Conservation (phyloP, 2,888 invertebrate species). For the Nephrotoma guestfalica region DNA sequence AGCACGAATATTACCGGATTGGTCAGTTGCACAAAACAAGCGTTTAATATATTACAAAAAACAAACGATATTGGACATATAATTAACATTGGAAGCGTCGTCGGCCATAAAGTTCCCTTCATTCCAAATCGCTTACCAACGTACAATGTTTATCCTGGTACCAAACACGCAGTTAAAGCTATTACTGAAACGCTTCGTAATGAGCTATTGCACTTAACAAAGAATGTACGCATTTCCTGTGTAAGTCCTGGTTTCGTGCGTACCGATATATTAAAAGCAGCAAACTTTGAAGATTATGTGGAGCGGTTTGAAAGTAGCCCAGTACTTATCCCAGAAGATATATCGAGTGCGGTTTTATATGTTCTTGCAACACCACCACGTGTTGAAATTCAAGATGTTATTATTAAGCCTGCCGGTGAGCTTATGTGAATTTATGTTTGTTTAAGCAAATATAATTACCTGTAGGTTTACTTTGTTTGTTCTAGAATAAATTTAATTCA, state of each 20-base stretch:
- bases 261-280: conserved; percentile 16
- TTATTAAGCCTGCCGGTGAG: conserved; percentile 9
- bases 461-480: too few relatives aligned
- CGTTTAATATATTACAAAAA: conserved; percentile 34
- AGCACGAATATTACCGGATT: conserved; percentile 36
- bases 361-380: conserved; percentile 21
- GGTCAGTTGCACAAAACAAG: conserved; percentile 34
- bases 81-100: conserved; percentile 31
- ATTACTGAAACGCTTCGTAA: conserved; percentile 26
- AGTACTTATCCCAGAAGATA: conserved; percentile 26
- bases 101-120: conserved; percentile 22
- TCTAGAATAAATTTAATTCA: too few relatives aligned
- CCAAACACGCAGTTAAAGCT: conserved; percentile 27
- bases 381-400: conserved; percentile 13
- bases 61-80: conserved; percentile 35
- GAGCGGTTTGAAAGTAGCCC: not conserved
- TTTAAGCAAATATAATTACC: too few relatives aligned
- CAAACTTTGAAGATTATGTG: conserved; percentile 10
- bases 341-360: conserved; percentile 28
- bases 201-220: conserved; percentile 23
- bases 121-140: conserved; percentile 17
- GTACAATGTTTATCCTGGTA: conserved; percentile 25
- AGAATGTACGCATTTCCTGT: conserved; percentile 27
- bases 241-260: conserved; percentile 21
- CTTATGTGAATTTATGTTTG: not conserved